Conservation (phyloP, 2,797 vertebrate species). For the Schizopygopsis pylzovi region DNA sequence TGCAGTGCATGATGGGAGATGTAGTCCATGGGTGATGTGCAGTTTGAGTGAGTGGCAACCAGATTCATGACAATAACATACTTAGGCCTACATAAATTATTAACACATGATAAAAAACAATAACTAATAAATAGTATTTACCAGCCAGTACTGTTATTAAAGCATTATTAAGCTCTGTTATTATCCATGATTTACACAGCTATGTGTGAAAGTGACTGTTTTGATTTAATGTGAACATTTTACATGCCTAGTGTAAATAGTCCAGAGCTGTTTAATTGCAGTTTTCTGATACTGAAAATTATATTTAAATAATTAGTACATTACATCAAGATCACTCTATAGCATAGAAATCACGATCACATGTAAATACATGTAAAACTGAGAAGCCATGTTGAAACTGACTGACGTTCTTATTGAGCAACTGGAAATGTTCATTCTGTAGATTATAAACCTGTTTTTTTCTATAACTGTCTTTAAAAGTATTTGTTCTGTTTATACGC, state of each 20-base stretch:
- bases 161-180: no score
- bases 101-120: background rate
- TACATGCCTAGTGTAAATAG: background rate
- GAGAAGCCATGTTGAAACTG: background rate
- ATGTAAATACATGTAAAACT: background rate
- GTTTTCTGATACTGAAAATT: background rate
- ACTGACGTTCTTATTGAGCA: background rate
- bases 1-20: no score
- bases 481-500: background rate
- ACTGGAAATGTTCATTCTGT: background rate
- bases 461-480: background rate
- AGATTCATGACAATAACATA: no score
- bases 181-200: background rate
- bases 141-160: background rate
- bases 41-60: no score
- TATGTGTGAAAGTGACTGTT: background rate
- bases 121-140: background rate
- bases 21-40: no score
- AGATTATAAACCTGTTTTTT: background rate
- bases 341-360: background rate
- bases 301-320: background rate
- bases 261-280: background rate
- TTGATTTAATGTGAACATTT: slow-evolving; percentile 1
- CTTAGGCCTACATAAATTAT: background rate
- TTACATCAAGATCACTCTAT: background rate